Evolutionary conservation across 1,140 invertebrate species (phyloP).

Genomic region (Euura saliciscinereae): DNA sequence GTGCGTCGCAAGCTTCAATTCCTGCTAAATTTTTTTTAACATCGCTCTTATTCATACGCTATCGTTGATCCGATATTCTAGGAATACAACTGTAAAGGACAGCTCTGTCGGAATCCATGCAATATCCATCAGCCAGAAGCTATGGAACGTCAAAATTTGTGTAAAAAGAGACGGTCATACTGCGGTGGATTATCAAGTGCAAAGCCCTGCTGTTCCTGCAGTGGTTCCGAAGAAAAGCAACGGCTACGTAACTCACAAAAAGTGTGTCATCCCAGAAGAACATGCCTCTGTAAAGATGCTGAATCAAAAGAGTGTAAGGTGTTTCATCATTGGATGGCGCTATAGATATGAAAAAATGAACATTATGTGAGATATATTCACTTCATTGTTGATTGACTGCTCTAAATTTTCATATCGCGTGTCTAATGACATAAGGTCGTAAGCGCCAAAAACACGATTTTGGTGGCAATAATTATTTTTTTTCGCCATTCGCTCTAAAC

Average conservation of each 20-base stretch:
- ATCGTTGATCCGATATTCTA: constrained; percentile 1
- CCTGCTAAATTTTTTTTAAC: constrained; percentile 9
- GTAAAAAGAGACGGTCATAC: neutral
- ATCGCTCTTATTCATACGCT: neutral
- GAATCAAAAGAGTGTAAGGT: constrained; percentile 1
- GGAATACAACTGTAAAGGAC: neutral
- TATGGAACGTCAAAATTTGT: neutral
- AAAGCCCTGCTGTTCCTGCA: neutral
- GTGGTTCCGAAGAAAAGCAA: neutral
- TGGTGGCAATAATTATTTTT: no score
- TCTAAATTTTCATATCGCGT: neutral
- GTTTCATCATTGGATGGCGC: neutral
- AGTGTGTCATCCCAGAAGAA: neutral
- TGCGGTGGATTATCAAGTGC: neutral
- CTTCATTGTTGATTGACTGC: neutral
- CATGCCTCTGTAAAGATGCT: neutral
- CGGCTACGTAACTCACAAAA: neutral
- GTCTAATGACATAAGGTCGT: no score
- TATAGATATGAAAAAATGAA: constrained; percentile 1
- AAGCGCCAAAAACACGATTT: no score
- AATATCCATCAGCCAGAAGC: neutral
- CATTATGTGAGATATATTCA: neutral
- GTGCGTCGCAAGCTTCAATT: constrained; percentile 2
- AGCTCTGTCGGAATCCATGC: neutral
- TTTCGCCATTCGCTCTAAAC: no score